phyloP scores from a whole-genome alignment of 2,888 invertebrate species.

The Acronicta psi region DNA sequence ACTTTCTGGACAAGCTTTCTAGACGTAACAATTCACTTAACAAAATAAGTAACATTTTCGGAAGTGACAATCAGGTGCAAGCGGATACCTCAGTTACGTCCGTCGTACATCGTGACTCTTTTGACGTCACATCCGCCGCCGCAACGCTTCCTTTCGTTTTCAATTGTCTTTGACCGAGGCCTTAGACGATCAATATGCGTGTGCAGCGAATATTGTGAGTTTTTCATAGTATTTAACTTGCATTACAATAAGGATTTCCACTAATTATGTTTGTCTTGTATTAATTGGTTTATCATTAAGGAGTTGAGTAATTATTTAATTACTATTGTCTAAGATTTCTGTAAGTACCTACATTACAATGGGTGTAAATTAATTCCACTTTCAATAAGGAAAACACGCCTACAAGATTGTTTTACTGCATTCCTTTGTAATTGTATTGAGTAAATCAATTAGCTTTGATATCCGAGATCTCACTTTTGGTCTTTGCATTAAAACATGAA shows the following conservation, averaged over 20 bases:
- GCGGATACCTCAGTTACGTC: conserved; percentile 59
- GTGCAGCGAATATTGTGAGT: conserved; percentile 52
- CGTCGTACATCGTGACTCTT: conserved; percentile 35
- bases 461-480: background rate
- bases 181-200: conserved; percentile 76
- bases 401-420: conserved; percentile 6
- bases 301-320: conserved; percentile 1
- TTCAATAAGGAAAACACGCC: conserved; percentile 6
- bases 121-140: conserved; percentile 78
- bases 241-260: background rate
- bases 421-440: conserved; percentile 3
- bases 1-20: background rate
- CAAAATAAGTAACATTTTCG: conserved; percentile 44
- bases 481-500: background rate
- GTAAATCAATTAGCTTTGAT: background rate
- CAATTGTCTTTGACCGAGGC: conserved; percentile 86
- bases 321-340: conserved; percentile 5
- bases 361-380: conserved; percentile 19
- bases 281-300: conserved; percentile 7
- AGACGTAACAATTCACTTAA: conserved; percentile 24
- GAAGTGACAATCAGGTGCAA: conserved; percentile 62
- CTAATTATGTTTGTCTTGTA: background rate
- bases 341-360: background rate
- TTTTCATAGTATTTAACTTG: background rate
- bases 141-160: conserved; percentile 86